These are phyloP conservation scores for Rhinogobio ventralis DNA, from an alignment of 2,797 vertebrate species.

Conservation along the genomic window DNA sequence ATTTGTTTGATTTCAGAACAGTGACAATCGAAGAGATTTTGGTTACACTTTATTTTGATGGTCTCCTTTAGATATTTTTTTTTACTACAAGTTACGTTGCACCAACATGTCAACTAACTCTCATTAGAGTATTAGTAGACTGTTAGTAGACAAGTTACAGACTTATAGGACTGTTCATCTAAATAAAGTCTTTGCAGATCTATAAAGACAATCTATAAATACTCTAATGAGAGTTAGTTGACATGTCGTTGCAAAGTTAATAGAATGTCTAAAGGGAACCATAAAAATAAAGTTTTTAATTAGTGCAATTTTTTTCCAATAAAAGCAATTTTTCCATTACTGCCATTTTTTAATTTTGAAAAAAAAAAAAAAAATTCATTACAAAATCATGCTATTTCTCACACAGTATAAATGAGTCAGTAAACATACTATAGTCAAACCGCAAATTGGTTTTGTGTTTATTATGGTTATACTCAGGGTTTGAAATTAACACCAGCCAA, in stretches of 20 bases:
- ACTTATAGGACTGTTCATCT: no score
- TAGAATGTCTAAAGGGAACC: no score
- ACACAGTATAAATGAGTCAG: neutral
- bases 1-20: neutral
- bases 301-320: no score
- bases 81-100: neutral
- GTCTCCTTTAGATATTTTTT: neutral
- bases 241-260: no score
- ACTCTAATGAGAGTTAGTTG: no score
- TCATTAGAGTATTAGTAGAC: neutral
- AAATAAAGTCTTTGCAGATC: no score
- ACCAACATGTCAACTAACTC: neutral
- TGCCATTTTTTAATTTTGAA: no score
- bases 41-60: neutral
- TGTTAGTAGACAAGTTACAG: neutral
- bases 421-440: neutral
- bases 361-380: no score
- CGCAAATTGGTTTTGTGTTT: neutral
- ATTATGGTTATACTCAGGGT: neutral
- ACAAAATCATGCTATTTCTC: neutral
- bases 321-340: no score
- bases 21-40: neutral
- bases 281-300: no score
- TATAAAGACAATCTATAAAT: no score
- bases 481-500: no score